phyloP scores from a whole-genome alignment of 2,113 vertebrate genomes.

The Elgaria multicarinata region DNA sequence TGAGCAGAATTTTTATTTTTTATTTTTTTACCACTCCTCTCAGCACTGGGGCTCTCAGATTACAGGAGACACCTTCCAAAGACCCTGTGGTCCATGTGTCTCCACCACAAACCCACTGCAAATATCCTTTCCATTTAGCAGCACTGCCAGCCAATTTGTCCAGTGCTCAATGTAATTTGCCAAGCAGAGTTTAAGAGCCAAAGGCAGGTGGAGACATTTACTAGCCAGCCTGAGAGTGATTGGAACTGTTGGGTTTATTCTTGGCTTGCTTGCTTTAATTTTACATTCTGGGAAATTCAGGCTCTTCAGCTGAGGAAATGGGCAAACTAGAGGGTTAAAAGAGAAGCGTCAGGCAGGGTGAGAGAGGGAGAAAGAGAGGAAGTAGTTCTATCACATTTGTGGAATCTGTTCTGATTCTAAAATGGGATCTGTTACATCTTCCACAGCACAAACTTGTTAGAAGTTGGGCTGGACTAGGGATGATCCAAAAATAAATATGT shows the following conservation, averaged over 20 bases:
- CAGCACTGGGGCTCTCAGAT: constrained; percentile 2
- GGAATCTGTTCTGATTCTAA: background rate
- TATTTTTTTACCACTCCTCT: constrained; percentile 50
- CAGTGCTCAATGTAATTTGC: constrained; percentile 60
- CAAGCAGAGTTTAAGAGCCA: constrained; percentile 57
- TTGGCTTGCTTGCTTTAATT: fast-evolving
- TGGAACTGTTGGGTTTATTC: background rate
- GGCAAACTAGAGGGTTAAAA: constrained; percentile 3
- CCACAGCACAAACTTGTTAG: constrained; percentile 7
- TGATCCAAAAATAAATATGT: constrained; percentile 57
- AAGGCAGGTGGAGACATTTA: constrained; percentile 31
- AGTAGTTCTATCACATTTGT: background rate
- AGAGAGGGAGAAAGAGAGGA: background rate
- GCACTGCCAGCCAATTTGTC: constrained; percentile 65
- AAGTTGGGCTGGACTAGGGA: constrained; percentile 34
- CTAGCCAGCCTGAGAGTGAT: background rate
- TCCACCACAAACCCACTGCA: constrained; percentile 50
- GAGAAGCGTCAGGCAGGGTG: fast-evolving
- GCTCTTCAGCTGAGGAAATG: background rate
- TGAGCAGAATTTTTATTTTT: too few relatives aligned
- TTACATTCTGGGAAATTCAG: background rate
- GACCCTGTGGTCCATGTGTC: constrained; percentile 30
- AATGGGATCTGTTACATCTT: constrained; percentile 43
- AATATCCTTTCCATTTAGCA: constrained; percentile 63
- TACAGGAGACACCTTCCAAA: background rate